Base-by-base conservation (phyloP, 2,797 vertebrate species). In the Lagorchestes hirsutus region DNA sequence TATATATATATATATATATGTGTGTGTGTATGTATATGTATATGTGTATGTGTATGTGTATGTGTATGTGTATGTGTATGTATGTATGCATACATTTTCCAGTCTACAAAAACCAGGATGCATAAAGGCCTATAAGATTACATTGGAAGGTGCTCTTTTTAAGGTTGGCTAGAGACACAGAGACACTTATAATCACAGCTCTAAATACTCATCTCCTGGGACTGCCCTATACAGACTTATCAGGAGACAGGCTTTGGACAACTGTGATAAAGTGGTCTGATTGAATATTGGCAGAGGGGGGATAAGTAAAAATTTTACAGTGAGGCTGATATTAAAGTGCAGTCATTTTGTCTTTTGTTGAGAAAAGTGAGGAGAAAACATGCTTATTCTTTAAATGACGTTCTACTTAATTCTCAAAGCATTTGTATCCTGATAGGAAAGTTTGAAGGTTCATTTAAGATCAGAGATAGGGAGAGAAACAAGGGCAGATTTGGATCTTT, bases 31-130 rank as follows among this genome's bases (percentile, higher is more conserved):
- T 18, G 18, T 9, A 22, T 58, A 0, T 29, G 2, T 59, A 1
- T 27, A 2, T 46, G 46, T 46, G 46, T 46, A 2, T 46, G 46
- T 46, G 46, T 27, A 13, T 34, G 1, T 67, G 5, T 62, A 4
- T 34, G 1, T 67, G 34, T 18, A 9, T 6, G 8, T 0, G 40
- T 67, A 16, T 40, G 8, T n/a, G 0, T 16, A 16, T 74, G 6
- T 18, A 8, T 18, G 8, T 2, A 74, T 6, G 22, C 55, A 24
- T 5, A 24, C 22, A 56, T 27, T 57, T 82, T 74, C 90, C 87
- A 92, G 59, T 94, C 94, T 97, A 95, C 34, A 87, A 91, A 97
- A 95, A 95, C 97, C 55, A 96, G 94, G 97, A 67, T 74, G 96
- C 74, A 55, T 10, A 28, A 91, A 95, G 92, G 91, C 96, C 95